A percentile compares a stretch with the other conserved stretches of the same genome.
phyloP scores from a whole-genome alignment of 2,888 invertebrate species.

The Nycteola revayana region DNA sequence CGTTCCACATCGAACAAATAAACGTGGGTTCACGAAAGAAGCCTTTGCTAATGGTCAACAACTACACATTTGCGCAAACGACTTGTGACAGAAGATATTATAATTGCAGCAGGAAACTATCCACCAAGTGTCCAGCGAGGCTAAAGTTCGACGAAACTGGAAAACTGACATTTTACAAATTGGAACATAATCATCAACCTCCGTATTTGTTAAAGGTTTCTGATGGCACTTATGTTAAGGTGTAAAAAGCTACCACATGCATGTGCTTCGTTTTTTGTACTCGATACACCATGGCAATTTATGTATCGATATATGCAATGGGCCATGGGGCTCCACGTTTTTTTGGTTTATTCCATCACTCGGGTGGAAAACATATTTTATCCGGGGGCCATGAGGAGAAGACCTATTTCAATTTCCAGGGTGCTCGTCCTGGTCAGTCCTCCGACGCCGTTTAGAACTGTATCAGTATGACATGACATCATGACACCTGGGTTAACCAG shows the following conservation, averaged over 20 bases:
- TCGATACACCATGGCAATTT: too few relatives aligned
- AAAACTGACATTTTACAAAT: conserved; percentile 33
- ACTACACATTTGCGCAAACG: conserved; percentile 48
- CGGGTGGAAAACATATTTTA: too few relatives aligned
- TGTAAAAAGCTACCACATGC: conserved; percentile 9
- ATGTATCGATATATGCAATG: too few relatives aligned
- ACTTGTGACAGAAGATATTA: conserved; percentile 52
- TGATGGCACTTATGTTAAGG: conserved; percentile 29
- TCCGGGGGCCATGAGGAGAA: too few relatives aligned
- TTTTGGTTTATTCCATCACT: too few relatives aligned
- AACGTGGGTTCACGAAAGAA: conserved; percentile 21
- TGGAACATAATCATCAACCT: conserved; percentile 49
- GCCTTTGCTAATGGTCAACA: conserved; percentile 25
- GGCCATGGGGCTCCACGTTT: too few relatives aligned
- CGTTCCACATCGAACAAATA: conserved; percentile 23
- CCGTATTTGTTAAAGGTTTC: conserved; percentile 31
- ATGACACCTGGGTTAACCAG: too few relatives aligned
- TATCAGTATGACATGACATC: too few relatives aligned
- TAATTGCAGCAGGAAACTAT: conserved; percentile 52
- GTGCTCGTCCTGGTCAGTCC: too few relatives aligned
- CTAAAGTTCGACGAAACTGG: conserved; percentile 45
- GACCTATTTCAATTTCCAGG: too few relatives aligned
- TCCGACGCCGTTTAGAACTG: too few relatives aligned
- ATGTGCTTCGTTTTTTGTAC: too few relatives aligned
- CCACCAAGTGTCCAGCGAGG: conserved; percentile 46